Evolutionary conservation across 2,888 invertebrate species (phyloP).

Genomic region (Andrena bucephala): DNA sequence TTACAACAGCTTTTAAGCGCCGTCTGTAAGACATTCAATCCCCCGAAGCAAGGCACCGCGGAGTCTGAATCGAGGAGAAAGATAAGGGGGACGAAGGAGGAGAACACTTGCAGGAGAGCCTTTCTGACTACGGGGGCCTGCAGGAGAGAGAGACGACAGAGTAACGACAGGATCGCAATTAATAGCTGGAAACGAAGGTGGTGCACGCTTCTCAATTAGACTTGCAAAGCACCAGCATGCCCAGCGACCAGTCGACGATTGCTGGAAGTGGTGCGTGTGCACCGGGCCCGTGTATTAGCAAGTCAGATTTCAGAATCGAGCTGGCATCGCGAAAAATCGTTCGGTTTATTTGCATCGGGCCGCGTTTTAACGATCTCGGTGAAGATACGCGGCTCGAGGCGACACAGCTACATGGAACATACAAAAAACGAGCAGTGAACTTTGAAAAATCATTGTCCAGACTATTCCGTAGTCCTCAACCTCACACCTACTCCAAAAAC

Average conservation of each 20-base stretch:
- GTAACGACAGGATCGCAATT: conserved; percentile 62
- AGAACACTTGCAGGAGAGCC: neutral
- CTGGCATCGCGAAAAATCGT: conserved; percentile 63
- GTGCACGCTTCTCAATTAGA: conserved; percentile 67
- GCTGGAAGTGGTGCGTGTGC: conserved; percentile 51
- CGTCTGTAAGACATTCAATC: too few species aligned
- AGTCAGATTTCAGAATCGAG: conserved; percentile 72
- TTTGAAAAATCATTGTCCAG: too few species aligned
- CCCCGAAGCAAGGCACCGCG: too few species aligned
- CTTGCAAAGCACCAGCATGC: conserved; percentile 71
- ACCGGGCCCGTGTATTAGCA: conserved; percentile 66
- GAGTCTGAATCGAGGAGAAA: neutral
- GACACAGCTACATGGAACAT: neutral
- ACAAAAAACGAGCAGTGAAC: too few species aligned
- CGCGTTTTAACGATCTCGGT: conserved; percentile 32
- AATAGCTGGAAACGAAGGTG: conserved; percentile 57
- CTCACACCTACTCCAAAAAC: too few species aligned
- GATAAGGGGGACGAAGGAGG: too few species aligned
- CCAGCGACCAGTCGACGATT: conserved; percentile 26
- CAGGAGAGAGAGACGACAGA: conserved; percentile 8
- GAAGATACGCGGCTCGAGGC: conserved; percentile 28
- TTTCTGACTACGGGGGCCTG: neutral
- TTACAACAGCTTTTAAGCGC: too few species aligned
- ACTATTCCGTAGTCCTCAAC: too few species aligned
- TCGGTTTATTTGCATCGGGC: conserved; percentile 64